Percentiles rank a stretch among this genome's conserved stretches.
Evolutionary conservation across 2,797 vertebrate species (phyloP).

Genomic region (Enteromius mattozi): DNA sequence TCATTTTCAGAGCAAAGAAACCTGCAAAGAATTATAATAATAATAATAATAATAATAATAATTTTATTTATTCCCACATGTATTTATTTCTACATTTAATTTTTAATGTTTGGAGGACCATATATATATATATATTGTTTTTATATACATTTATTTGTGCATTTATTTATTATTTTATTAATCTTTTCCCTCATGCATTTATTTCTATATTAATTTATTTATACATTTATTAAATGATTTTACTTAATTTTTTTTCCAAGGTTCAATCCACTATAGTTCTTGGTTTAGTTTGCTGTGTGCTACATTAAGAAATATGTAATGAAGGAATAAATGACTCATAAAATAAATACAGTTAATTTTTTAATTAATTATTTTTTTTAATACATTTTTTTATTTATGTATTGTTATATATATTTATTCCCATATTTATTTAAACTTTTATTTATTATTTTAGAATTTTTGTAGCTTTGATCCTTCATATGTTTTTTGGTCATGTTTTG

Average conservation of each 20-base stretch:
- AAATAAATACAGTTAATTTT: neutral
- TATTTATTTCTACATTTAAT: no score
- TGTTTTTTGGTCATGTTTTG: neutral
- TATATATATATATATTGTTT: no score
- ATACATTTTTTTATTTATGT: neutral
- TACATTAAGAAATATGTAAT: neutral
- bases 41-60: no score
- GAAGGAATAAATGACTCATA: neutral
- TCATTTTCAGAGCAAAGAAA: no score
- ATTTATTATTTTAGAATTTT: neutral
- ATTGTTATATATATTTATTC: neutral
- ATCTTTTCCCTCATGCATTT: no score
- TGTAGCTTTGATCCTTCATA: neutral
- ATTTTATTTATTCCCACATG: no score
- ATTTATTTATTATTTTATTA: no score
- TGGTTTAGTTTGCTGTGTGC: neutral
- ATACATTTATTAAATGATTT: neutral
- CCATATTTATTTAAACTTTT: neutral
- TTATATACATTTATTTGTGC: no score
- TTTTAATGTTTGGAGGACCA: no score
- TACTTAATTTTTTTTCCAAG: neutral
- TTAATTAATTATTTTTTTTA: no score
- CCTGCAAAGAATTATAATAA: no score
- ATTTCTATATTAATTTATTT: neutral
- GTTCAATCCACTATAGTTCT: neutral